Evolutionary conservation across 2,797 vertebrate genomes (phyloP).

Genomic region (Enteromius unitaeniatus): DNA sequence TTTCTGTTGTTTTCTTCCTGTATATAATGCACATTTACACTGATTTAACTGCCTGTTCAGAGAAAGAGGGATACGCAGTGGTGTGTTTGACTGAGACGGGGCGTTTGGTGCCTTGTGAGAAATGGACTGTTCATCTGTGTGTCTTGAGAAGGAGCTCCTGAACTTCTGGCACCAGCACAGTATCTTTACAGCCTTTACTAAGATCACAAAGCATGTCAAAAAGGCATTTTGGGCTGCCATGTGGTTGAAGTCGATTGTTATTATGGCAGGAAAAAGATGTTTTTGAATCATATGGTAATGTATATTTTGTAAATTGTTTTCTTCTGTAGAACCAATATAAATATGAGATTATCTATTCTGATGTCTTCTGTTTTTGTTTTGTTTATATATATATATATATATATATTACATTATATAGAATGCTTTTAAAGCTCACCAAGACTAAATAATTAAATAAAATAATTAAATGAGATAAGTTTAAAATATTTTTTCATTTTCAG

Average conservation of each 20-base stretch:
- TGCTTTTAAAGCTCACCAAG: neutral
- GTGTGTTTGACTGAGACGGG: constrained; percentile 5
- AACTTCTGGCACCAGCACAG: constrained; percentile 56
- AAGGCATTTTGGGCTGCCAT: constrained; percentile 20
- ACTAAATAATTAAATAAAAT: neutral
- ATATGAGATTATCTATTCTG: constrained; percentile 71
- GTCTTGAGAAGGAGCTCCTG: constrained; percentile 34
- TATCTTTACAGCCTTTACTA: constrained; percentile 41
- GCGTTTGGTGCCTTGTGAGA: constrained; percentile 47
- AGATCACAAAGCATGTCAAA: constrained; percentile 40
- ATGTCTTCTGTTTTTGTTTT: constrained; percentile 53
- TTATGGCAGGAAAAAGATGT: constrained; percentile 72
- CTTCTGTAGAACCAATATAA: constrained; percentile 79
- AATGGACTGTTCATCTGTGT: constrained; percentile 19
- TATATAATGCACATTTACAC: constrained; percentile 71
- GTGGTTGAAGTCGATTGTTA: constrained; percentile 12
- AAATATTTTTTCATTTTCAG: neutral
- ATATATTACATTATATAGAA: neutral
- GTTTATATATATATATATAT: constrained; percentile 3
- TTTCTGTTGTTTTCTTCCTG: constrained; percentile 71
- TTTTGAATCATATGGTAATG: constrained; percentile 74
- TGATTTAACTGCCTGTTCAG: constrained; percentile 48
- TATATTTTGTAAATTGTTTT: constrained; percentile 83
- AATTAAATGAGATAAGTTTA: neutral
- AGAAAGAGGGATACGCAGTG: neutral